Base-by-base conservation (phyloP, 2,888 invertebrate species). In the Watsonalla binaria region DNA sequence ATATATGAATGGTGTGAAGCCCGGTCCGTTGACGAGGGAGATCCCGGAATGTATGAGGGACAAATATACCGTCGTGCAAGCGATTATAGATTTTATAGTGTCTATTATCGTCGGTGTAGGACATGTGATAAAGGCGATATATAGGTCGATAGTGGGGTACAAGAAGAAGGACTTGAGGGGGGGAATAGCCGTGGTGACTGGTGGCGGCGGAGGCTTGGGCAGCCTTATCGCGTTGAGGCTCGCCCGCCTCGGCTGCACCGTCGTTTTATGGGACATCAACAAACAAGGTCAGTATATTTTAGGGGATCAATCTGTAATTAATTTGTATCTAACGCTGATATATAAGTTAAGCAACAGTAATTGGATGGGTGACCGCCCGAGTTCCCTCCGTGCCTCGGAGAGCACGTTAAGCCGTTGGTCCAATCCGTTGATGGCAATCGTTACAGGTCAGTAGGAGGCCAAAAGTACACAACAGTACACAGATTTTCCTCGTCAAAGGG, bases 221-320 rank as follows among this genome's bases (percentile, higher is more conserved):
- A 92, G 96, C 61, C 92, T 96, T 52, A 85, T 97, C 54, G 94
- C 96, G 1, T 80, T 95, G 64, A 92, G 95, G 65, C 91, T 97
- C 50, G 95, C 96, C 15, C 92, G 94, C 72, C 92, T 95, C 55
- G 96, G 96, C 52, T 95, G 95, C 63, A 94, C 92, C 59, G 93
- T 98, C 54, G 94, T 98, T 45, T 90, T 97, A 54, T 98, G 98
- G 98, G 98, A 98, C 83, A 95, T 98, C 65, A 96, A 97, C 77
- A 92, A 94, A 77, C 90, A 93, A 85, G 96, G 96, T 96, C 68
- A 92, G 92, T 87, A 58, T 24, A 24, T 24, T 24, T 24, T 24
- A 24, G 24, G 24, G 24, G 2, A 24, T 24, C 24, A 24, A n/a
- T n/a, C n/a, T n/a, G n/a, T n/a, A n/a, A n/a, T n/a, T n/a, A n/a